Evolutionary conservation across 2,113 vertebrate species (phyloP), one percentile per base, ranked within the genome.

Genomic region (Rhea americana): DNA sequence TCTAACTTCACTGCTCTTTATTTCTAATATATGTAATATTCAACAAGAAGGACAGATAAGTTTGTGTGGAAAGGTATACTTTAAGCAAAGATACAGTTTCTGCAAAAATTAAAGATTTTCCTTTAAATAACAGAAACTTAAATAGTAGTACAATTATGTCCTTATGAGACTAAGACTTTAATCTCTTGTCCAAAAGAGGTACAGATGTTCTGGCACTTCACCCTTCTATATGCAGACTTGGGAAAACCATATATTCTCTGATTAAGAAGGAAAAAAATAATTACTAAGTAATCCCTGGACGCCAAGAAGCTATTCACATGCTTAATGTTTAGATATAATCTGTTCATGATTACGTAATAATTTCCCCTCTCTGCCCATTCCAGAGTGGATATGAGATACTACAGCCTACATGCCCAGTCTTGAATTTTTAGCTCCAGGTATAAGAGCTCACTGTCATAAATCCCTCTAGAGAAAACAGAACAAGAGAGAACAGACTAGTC

Each of bases 351-450:
- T 91, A 95, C 0, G 3, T 93, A 96, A 90, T 30, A 61, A 91
- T 78, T 94, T 95, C 92, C 91, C 88, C 66, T 90, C 71, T 94
- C 93, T 90, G 77, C 62, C 73, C 66, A 41, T 86, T 93, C 45
- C 73, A 91, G 72, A 81, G 73, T 86, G 68, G 30, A 35, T 94
- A 77, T 51, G 83, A 71, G 83, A 86, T 90, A 91, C 51, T 82
- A 48, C 65, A 81, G 35, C 43, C 43, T 81, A 53, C 89, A 73
- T 59, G 90, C 25, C 90, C 4, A 1, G 77, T 94, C 94, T 93
- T 96, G 89, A 88, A 68, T 37, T 28, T 84, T 75, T 51, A 78
- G 83, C 61, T 86, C 83, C 77, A 88, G 85, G 65, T 94, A 55
- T 74, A 87, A 95, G 62, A 83, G 68, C 77, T 93, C 39, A 39